Evolutionary conservation across 2,113 vertebrate species (phyloP).

Genomic region (Holacanthus passer): DNA sequence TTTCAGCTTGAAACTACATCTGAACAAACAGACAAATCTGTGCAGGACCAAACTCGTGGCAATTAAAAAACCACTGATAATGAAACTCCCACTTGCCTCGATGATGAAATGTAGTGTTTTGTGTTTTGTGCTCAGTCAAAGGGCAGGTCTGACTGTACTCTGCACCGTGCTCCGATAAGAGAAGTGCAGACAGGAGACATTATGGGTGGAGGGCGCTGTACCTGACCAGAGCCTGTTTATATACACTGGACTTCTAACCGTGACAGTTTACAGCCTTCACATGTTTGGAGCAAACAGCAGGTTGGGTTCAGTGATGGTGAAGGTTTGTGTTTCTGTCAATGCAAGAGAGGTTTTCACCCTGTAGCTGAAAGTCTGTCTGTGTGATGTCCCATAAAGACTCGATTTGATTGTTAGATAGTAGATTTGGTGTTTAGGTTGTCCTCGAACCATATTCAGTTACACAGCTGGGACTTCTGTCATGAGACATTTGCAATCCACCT

Average conservation of each 20-base stretch:
- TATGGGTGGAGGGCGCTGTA: conserved; percentile 8
- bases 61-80: background rate
- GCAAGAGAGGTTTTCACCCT: background rate
- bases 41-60: background rate
- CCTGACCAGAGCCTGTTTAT: background rate
- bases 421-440: background rate
- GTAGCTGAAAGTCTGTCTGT: background rate
- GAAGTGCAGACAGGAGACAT: background rate
- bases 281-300: no score
- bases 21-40: background rate
- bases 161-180: conserved; percentile 55
- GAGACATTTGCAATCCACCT: background rate
- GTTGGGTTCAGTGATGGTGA: no score
- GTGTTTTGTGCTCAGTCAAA: conserved; percentile 7
- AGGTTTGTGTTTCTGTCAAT: no score
- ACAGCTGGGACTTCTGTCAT: background rate
- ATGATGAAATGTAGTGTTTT: background rate
- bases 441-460: background rate
- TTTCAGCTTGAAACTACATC: background rate
- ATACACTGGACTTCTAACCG: no score
- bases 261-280: no score
- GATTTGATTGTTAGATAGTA: no score
- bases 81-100: background rate
- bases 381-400: background rate
- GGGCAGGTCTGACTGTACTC: conserved; percentile 50